phyloP scores from a whole-genome alignment of 2,797 vertebrate genomes.

The Coranthus polyacanthus region DNA sequence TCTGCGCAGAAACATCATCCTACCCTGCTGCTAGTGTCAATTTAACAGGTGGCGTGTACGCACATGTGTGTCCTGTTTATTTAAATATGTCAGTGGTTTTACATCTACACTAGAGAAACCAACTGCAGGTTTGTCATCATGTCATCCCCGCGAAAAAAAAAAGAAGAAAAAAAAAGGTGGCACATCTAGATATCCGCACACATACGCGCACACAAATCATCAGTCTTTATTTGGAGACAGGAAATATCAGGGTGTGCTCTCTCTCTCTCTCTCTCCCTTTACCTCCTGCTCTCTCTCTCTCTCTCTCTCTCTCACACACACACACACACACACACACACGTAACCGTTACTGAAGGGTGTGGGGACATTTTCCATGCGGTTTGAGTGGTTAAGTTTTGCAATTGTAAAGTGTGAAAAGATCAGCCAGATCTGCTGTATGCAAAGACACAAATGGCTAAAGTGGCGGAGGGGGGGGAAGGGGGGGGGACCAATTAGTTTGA shows the following conservation, averaged over 20 bases:
- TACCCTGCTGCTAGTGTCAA: conserved; percentile 11
- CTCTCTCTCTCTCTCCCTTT: conserved; percentile 33
- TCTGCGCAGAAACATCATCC: conserved; percentile 6
- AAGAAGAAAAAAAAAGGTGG: neutral
- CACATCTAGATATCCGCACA: neutral
- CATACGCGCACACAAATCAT: conserved; percentile 22
- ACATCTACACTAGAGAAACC: neutral
- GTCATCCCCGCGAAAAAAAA: conserved; percentile 12
- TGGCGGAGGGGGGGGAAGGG: neutral
- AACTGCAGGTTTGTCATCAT: conserved; percentile 6
- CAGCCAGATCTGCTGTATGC: conserved; percentile 44
- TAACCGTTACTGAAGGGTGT: conserved; percentile 72
- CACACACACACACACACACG: neutral
- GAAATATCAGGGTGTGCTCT: conserved; percentile 72
- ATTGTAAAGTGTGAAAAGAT: conserved; percentile 60
- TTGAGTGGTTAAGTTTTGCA: conserved; percentile 67
- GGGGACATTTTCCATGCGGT: conserved; percentile 77
- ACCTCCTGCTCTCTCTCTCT: neutral
- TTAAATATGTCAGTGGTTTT: conserved; percentile 27
- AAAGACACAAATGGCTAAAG: conserved; percentile 51
- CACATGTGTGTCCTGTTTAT: conserved; percentile 11
- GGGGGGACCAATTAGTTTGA: conserved; percentile 54
- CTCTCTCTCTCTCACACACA: conserved; percentile 6
- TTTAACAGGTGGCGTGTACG: conserved; percentile 3
- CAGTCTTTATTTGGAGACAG: conserved; percentile 73